phyloP scores from a whole-genome alignment of 2,113 vertebrate genomes.

The Corythaixoides concolor region DNA sequence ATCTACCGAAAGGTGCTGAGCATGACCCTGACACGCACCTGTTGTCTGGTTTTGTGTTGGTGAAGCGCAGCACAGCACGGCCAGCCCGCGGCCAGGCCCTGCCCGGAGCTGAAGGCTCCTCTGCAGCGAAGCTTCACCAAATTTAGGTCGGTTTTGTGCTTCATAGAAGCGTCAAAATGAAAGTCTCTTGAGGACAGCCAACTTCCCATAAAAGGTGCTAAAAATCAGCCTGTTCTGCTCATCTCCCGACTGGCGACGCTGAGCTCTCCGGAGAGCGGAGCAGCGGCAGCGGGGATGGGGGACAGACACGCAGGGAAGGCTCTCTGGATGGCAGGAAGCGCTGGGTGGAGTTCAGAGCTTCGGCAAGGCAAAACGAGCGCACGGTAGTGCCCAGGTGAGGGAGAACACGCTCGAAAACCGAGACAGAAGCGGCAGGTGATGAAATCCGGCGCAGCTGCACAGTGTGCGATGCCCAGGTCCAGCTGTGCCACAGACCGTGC shows the following conservation, averaged over 20 bases:
- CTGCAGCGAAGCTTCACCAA: not conserved
- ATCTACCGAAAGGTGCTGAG: rapidly evolving
- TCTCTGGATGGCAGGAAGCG: rapidly evolving
- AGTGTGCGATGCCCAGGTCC: rapidly evolving
- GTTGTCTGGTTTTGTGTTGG: not conserved
- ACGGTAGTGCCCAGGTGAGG: rapidly evolving
- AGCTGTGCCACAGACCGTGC: rapidly evolving
- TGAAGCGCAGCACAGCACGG: rapidly evolving
- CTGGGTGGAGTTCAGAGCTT: not conserved
- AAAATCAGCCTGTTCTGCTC: not conserved
- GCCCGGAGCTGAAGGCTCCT: rapidly evolving
- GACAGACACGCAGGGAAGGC: not conserved
- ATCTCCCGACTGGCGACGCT: rapidly evolving
- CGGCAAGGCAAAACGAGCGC: rapidly evolving
- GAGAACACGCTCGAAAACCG: not conserved
- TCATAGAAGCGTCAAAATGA: rapidly evolving
- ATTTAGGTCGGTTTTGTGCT: not conserved
- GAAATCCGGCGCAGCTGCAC: rapidly evolving
- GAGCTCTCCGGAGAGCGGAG: rapidly evolving
- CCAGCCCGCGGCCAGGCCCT: rapidly evolving
- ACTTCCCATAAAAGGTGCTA: not conserved
- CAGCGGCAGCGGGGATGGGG: not conserved
- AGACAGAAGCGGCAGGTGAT: rapidly evolving
- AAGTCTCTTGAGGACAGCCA: not conserved
- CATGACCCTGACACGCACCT: not conserved